Evolutionary conservation across 2,113 vertebrate species (phyloP).

Genomic region (Sinocyclocheilus anophthalmus): DNA sequence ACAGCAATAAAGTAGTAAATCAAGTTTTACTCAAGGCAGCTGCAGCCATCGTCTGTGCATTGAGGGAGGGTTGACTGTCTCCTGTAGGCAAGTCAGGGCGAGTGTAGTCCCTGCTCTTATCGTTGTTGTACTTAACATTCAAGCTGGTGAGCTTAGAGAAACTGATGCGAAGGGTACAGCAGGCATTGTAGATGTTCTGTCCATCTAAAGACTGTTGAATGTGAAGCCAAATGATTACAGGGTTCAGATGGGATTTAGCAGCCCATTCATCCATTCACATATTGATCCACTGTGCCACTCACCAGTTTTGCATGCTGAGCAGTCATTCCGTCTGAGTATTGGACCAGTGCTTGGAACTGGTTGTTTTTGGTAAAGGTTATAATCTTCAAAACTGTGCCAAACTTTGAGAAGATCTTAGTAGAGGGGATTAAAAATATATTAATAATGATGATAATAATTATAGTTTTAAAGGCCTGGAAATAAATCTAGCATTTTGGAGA

Average conservation of each 20-base stretch:
- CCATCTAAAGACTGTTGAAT: constrained; percentile 87
- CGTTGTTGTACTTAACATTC: constrained; percentile 97
- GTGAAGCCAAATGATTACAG: background rate
- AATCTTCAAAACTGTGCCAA: constrained; percentile 94
- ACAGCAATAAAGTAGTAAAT: background rate
- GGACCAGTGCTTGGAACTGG: constrained; percentile 94
- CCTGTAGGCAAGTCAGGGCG: constrained; percentile 92
- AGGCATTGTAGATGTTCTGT: constrained; percentile 98
- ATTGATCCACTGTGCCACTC: constrained; percentile 50
- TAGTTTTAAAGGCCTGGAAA: too few relatives aligned
- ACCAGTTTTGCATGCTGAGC: constrained; percentile 96
- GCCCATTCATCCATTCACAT: background rate
- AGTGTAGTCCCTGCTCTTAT: constrained; percentile 96
- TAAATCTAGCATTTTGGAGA: too few relatives aligned
- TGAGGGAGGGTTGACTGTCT: constrained; percentile 86
- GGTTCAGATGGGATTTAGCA: constrained; percentile 15
- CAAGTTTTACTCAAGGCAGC: constrained; percentile 86
- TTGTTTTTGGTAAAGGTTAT: constrained; percentile 98
- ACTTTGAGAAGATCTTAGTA: constrained; percentile 95
- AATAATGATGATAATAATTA: too few relatives aligned
- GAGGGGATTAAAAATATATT: background rate
- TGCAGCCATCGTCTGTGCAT: constrained; percentile 90
- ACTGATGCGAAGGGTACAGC: constrained; percentile 94
- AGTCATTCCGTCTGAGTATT: constrained; percentile 89
- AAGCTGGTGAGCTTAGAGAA: constrained; percentile 98